A percentile compares a stretch with the other conserved stretches of the same genome.
Conservation (phyloP, 37 sponge, comb jelly and placozoan genomes). For the Geodia barretti region DNA sequence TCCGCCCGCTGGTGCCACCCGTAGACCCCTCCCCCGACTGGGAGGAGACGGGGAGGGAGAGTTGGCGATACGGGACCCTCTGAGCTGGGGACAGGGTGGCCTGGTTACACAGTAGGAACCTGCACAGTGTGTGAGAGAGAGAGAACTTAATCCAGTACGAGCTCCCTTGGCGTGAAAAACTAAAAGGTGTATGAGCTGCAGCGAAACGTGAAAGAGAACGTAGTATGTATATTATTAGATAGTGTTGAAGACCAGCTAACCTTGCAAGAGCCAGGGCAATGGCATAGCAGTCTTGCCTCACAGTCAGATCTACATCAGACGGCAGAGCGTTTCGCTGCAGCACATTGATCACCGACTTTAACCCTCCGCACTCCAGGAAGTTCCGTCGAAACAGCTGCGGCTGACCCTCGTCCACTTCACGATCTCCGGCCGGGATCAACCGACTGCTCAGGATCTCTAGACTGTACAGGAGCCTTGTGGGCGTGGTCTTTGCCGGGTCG, state of each 20-base stretch:
- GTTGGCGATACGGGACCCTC: background rate
- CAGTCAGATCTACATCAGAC: conserved; percentile 33
- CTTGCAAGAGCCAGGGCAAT: conserved; percentile 76
- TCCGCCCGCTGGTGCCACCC: background rate
- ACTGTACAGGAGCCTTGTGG: conserved; percentile 72
- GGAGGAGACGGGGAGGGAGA: too few relatives aligned
- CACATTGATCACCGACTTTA: conserved; percentile 69
- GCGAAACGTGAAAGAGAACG: too few relatives aligned
- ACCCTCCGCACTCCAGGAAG: conserved; percentile 74
- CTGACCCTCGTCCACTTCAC: conserved; percentile 11
- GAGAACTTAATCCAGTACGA: too few relatives aligned
- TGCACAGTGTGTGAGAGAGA: background rate
- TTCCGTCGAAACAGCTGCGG: conserved; percentile 53
- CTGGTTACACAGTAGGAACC: conserved; percentile 68
- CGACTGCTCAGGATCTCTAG: conserved; percentile 77
- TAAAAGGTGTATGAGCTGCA: too few relatives aligned
- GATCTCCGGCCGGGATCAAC: conserved; percentile 57
- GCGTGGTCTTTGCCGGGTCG: conserved; percentile 39
- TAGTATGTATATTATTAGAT: too few relatives aligned
- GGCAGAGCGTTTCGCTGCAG: conserved; percentile 70
- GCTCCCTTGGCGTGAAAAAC: too few relatives aligned
- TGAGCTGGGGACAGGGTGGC: conserved; percentile 1
- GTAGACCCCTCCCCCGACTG: too few relatives aligned
- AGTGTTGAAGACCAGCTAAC: conserved; percentile 14
- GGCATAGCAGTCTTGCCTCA: conserved; percentile 86